These are phyloP conservation scores for Nasonia longicornis DNA, from an alignment of 1,140 invertebrate species.

Conservation along the genomic window DNA sequence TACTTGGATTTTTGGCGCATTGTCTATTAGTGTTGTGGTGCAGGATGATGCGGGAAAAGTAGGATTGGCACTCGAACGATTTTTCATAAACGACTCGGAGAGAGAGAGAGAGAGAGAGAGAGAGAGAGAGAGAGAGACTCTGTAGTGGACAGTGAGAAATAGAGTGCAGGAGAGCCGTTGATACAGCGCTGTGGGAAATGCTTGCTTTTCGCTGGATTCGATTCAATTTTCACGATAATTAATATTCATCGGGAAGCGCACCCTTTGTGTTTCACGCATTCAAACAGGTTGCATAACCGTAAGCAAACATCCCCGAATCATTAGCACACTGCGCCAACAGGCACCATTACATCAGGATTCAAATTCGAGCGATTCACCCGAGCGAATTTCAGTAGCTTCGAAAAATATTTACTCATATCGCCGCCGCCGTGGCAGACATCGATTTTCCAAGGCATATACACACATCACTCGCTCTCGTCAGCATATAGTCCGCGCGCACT, in stretches of 20 bases:
- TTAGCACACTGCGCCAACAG: no score
- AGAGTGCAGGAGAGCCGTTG: not conserved
- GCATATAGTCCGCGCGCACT: not conserved
- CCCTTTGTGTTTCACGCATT: no score
- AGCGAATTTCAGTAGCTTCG: not conserved
- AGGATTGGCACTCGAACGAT: slow-evolving; percentile 19
- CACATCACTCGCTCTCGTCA: no score
- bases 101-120: not conserved
- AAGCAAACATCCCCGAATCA: no score
- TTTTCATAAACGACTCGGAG: not conserved
- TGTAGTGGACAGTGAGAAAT: slow-evolving; percentile 28
- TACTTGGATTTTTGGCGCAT: not conserved
- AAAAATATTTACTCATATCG: not conserved
- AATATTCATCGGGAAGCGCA: no score
- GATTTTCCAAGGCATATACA: not conserved
- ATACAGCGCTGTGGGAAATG: not conserved
- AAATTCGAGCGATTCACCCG: not conserved
- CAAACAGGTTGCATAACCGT: not conserved
- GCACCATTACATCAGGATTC: not conserved
- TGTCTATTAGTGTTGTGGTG: not conserved
- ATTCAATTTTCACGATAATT: not conserved
- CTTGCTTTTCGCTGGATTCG: not conserved
- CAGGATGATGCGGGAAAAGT: not conserved
- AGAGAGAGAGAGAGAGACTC: no score
- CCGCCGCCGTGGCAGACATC: not conserved